Evolutionary conservation across 2,888 invertebrate species (phyloP).

Genomic region (Blastobasis adustella): DNA sequence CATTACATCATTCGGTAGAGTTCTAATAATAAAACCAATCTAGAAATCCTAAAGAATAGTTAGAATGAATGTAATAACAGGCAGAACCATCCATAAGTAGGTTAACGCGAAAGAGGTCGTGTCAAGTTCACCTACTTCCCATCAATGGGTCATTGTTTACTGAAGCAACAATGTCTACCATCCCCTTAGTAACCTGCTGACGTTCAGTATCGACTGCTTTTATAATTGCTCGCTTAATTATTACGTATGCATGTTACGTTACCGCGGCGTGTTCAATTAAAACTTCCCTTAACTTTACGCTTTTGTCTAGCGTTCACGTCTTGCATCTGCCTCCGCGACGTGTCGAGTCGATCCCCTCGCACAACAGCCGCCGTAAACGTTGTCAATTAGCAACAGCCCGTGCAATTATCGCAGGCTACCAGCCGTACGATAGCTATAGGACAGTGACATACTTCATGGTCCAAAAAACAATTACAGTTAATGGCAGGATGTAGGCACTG

Average conservation of each 20-base stretch:
- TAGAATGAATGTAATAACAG: background rate
- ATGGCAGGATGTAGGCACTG: background rate
- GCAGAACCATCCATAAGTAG: conserved; percentile 1
- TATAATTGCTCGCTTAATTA: background rate
- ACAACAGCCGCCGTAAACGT: no score
- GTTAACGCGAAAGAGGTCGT: conserved; percentile 23
- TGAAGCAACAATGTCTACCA: conserved; percentile 20
- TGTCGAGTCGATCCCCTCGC: no score
- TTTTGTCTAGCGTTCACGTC: background rate
- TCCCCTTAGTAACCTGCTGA: background rate
- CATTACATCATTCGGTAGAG: no score
- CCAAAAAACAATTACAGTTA: background rate
- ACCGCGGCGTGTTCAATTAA: conserved; percentile 5
- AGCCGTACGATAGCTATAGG: no score
- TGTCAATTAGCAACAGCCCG: no score
- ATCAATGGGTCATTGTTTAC: conserved; percentile 30
- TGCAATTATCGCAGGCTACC: no score
- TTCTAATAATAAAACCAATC: no score
- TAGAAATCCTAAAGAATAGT: no score
- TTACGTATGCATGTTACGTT: background rate
- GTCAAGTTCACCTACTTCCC: conserved; percentile 37
- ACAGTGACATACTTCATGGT: no score
- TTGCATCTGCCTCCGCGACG: background rate
- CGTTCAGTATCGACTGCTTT: background rate
- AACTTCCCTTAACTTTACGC: conserved; percentile 5